Conservation (phyloP, 2,888 invertebrate genomes). For the Parthenolecanium corni region DNA sequence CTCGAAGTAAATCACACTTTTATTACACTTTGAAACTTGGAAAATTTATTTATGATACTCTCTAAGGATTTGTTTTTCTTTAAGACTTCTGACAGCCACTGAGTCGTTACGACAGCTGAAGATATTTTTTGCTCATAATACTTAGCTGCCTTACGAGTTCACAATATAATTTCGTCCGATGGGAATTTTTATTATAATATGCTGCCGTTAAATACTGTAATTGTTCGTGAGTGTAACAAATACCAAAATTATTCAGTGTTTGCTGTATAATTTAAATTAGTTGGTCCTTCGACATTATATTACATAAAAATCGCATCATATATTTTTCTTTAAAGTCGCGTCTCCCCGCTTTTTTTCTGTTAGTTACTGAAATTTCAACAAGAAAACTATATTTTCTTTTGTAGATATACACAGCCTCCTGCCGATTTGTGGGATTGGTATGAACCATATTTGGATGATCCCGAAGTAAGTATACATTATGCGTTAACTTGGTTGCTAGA, state of each 20-base stretch:
- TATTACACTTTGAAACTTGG: conserved; percentile 11
- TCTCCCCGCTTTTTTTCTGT: too few species aligned
- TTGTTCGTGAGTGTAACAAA: background rate
- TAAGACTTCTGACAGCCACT: background rate
- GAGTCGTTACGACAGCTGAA: background rate
- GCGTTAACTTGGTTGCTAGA: conserved; percentile 24
- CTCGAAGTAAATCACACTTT: background rate
- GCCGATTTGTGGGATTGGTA: conserved; percentile 94
- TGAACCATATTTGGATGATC: conserved; percentile 87
- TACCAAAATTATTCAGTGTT: background rate
- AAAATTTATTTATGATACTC: conserved; percentile 3
- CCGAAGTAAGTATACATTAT: conserved; percentile 58
- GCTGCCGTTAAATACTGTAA: background rate
- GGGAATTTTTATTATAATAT: background rate
- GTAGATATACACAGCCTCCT: conserved; percentile 91
- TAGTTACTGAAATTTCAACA: too few species aligned
- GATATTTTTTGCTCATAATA: background rate
- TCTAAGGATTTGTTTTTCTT: background rate
- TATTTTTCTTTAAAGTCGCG: background rate
- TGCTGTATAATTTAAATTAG: background rate
- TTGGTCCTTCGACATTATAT: background rate
- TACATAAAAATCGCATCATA: background rate
- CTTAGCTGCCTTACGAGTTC: background rate
- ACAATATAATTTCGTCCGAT: background rate
- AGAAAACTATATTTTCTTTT: conserved; percentile 20